Conservation (phyloP, 1,140 invertebrate genomes). For the Megalopta genalis region DNA sequence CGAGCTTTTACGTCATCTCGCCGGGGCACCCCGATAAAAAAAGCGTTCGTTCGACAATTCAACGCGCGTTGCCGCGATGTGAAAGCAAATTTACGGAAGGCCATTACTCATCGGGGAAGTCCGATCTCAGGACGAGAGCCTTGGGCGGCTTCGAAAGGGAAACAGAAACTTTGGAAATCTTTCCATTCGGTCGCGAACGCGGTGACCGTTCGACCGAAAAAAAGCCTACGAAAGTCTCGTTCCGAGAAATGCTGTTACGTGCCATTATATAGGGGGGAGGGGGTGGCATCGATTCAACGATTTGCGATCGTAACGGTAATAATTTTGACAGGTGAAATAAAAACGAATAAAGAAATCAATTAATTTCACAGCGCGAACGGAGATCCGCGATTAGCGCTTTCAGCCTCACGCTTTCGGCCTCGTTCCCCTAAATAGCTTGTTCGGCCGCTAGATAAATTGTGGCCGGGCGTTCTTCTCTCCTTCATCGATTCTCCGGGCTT, state of each 20-base stretch:
- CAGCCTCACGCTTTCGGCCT: no score
- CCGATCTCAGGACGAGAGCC: background rate
- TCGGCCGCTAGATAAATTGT: background rate
- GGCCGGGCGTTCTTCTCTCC: no score
- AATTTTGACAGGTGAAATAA: no score
- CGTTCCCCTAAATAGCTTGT: no score
- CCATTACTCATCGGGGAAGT: conserved; percentile 1
- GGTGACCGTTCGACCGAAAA: background rate
- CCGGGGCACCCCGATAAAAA: background rate
- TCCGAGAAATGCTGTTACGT: background rate
- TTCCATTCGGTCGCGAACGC: background rate
- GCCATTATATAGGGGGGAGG: no score
- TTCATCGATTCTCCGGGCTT: background rate
- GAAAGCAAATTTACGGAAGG: conserved; percentile 2
- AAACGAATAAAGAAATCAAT: no score
- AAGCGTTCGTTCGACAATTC: background rate
- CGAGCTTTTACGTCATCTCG: conserved; percentile 8
- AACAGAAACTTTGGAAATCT: background rate
- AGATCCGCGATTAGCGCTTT: no score
- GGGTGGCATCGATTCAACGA: no score
- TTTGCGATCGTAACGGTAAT: no score
- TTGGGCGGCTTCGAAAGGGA: conserved; percentile 3
- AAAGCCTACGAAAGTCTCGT: background rate
- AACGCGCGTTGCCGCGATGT: background rate
- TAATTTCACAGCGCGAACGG: no score